Conservation (phyloP, 2,797 vertebrate species). For the Thamnophis elegans region DNA sequence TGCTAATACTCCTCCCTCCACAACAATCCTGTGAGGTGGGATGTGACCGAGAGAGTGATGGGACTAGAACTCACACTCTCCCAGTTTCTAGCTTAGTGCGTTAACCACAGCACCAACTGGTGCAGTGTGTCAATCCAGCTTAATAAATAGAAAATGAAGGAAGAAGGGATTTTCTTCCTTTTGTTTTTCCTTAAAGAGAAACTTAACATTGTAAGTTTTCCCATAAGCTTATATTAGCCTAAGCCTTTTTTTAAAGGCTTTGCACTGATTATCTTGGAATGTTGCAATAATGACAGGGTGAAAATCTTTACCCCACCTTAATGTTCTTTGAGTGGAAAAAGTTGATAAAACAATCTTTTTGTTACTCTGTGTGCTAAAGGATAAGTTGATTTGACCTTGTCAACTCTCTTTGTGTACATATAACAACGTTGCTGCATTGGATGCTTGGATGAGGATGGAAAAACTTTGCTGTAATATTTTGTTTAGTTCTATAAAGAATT, state of each 20-base stretch:
- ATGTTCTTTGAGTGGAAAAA: background rate
- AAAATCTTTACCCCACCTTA: background rate
- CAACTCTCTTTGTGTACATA: background rate
- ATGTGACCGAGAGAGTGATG: background rate
- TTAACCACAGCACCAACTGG: background rate
- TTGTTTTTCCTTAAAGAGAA: background rate
- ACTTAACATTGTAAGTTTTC: background rate
- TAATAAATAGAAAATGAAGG: background rate
- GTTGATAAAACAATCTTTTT: slow-evolving; percentile 1
- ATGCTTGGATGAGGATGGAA: background rate
- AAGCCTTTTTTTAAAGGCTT: background rate
- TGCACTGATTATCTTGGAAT: background rate
- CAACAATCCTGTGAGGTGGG: background rate
- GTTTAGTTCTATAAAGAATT: background rate
- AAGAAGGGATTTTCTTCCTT: background rate
- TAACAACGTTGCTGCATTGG: background rate
- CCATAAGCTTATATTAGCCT: background rate
- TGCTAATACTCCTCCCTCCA: background rate
- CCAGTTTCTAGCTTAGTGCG: background rate
- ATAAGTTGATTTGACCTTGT: background rate
- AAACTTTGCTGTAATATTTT: slow-evolving; percentile 1
- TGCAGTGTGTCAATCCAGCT: background rate
- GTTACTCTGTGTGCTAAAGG: background rate
- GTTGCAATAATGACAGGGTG: background rate
- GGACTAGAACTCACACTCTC: background rate